Conservation (phyloP, 2,797 vertebrate species). For the Nannoperca obscura region DNA sequence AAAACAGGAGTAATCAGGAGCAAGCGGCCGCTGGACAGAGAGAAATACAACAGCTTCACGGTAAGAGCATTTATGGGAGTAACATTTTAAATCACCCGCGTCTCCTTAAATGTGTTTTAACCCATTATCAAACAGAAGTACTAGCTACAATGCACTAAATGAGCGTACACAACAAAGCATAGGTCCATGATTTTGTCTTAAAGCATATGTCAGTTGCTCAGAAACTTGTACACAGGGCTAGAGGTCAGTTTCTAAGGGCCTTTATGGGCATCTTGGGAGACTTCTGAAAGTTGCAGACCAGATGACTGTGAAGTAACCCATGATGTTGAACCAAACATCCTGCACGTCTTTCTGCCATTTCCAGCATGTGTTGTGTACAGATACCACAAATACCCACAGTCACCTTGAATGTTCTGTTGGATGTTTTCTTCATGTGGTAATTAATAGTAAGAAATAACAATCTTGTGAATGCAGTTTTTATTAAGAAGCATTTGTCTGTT, state of each 20-base stretch:
- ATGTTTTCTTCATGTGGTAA: not conserved
- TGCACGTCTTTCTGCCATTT: slow-evolving; percentile 55
- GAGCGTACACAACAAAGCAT: slow-evolving; percentile 12
- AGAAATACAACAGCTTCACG: slow-evolving; percentile 91
- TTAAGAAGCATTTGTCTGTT: slow-evolving; percentile 19
- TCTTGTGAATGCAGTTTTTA: slow-evolving; percentile 1
- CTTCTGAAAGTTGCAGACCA: slow-evolving; percentile 60
- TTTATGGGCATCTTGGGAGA: slow-evolving; percentile 74
- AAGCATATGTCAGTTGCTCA: slow-evolving; percentile 61
- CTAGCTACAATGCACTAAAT: slow-evolving; percentile 10
- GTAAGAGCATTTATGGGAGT: slow-evolving; percentile 77
- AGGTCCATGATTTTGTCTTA: slow-evolving; percentile 53
- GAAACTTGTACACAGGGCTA: slow-evolving; percentile 55
- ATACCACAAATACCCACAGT: slow-evolving; percentile 16
- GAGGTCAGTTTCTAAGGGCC: slow-evolving; percentile 65
- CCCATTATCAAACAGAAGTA: slow-evolving; percentile 22
- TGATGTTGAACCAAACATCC: slow-evolving; percentile 61
- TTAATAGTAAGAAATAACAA: slow-evolving; percentile 10
- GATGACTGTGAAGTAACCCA: slow-evolving; percentile 64
- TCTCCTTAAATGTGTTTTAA: slow-evolving; percentile 27
- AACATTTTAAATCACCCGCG: slow-evolving; percentile 20
- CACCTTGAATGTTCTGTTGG: not conserved
- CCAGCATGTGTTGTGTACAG: slow-evolving; percentile 36
- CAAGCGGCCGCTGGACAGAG: slow-evolving; percentile 92
- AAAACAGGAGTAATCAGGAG: slow-evolving; percentile 92